These are phyloP conservation scores for Clunio marinus DNA, from an alignment of 2,888 invertebrate species.

Conservation along the genomic window DNA sequence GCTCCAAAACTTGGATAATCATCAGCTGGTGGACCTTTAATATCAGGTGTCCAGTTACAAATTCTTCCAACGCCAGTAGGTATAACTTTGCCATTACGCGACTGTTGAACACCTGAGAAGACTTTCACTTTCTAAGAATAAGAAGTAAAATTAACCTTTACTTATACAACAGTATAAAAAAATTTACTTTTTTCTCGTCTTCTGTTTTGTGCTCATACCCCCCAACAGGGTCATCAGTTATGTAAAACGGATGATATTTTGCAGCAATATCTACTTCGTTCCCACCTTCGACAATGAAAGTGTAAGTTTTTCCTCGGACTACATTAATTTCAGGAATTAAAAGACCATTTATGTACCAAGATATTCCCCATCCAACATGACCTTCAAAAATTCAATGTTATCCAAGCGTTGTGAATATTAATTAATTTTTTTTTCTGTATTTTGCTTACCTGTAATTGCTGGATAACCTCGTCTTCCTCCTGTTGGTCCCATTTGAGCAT, in stretches of 20 bases:
- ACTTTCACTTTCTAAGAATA: slow-evolving; percentile 65
- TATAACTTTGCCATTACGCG: slow-evolving; percentile 62
- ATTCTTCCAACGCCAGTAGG: slow-evolving; percentile 79
- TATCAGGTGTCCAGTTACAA: slow-evolving; percentile 83
- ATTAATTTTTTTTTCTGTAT: background rate
- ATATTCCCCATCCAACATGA: slow-evolving; percentile 90
- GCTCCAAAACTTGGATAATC: slow-evolving; percentile 84
- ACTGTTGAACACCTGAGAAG: slow-evolving; percentile 73
- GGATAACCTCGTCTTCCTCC: slow-evolving; percentile 86
- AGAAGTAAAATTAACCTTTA: too few relatives aligned
- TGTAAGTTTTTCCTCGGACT: slow-evolving; percentile 79
- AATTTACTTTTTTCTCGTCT: slow-evolving; percentile 70
- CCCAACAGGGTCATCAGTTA: slow-evolving; percentile 87
- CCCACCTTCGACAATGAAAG: slow-evolving; percentile 85
- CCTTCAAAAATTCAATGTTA: slow-evolving; percentile 54
- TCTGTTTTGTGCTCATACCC: slow-evolving; percentile 80
- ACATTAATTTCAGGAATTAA: slow-evolving; percentile 88
- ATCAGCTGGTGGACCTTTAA: slow-evolving; percentile 67
- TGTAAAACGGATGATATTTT: slow-evolving; percentile 87
- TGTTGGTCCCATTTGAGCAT: slow-evolving; percentile 90
- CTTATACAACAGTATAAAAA: background rate
- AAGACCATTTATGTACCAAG: slow-evolving; percentile 91
- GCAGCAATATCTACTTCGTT: slow-evolving; percentile 72
- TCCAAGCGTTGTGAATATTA: slow-evolving; percentile 14
- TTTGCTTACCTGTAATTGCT: slow-evolving; percentile 70